Evolutionary conservation across 2,888 invertebrate genomes (phyloP).

Genomic region (Lithodes maja): DNA sequence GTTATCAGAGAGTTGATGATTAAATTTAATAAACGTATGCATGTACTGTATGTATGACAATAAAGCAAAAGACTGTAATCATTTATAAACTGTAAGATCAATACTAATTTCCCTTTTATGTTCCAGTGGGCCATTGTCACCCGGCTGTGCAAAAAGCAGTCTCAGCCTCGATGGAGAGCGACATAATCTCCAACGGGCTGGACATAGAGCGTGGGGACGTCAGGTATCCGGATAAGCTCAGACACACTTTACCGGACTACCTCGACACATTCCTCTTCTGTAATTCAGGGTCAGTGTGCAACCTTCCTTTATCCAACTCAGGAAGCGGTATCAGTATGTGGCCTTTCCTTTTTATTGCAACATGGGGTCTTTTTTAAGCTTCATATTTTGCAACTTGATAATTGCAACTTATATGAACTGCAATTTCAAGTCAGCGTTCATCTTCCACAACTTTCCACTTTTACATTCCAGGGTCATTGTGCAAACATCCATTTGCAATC

Average conservation of each 20-base stretch:
- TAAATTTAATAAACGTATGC: too few species aligned
- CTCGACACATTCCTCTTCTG: slow-evolving; percentile 77
- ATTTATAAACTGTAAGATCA: not conserved
- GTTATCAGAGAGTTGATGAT: too few species aligned
- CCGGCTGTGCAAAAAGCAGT: slow-evolving; percentile 77
- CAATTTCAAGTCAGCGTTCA: not conserved
- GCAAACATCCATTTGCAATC: too few species aligned
- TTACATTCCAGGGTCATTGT: too few species aligned
- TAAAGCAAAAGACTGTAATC: not conserved
- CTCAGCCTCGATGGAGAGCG: slow-evolving; percentile 75
- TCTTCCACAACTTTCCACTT: too few species aligned
- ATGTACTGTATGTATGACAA: too few species aligned
- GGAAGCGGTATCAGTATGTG: too few species aligned
- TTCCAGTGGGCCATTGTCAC: slow-evolving; percentile 75
- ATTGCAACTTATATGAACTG: not conserved
- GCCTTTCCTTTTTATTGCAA: not conserved
- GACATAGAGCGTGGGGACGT: slow-evolving; percentile 76
- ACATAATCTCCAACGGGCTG: slow-evolving; percentile 77
- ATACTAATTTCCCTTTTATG: not conserved
- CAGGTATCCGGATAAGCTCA: slow-evolving; percentile 75
- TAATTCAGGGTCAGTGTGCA: slow-evolving; percentile 77
- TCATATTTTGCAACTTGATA: not conserved
- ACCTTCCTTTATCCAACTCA: too few species aligned
- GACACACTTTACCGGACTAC: slow-evolving; percentile 75
- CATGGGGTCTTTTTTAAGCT: not conserved